These are phyloP conservation scores for Drosophila paramelanica DNA, from an alignment of 2,888 invertebrate genomes.

Conservation along the genomic window DNA sequence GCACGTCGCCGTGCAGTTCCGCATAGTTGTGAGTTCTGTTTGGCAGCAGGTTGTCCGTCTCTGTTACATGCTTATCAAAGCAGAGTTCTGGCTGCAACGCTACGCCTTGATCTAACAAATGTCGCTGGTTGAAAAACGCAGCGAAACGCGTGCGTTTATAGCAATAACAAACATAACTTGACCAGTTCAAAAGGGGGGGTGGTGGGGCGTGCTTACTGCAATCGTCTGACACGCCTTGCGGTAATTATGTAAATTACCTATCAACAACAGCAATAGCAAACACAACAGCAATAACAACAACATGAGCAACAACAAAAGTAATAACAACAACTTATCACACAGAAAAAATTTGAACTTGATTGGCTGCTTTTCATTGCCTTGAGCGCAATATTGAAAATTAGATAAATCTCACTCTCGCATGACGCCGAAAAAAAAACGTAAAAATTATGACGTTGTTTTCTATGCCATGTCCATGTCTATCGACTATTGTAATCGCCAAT, in stretches of 20 bases:
- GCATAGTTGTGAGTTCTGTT: slow-evolving; percentile 44
- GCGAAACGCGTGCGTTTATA: not conserved
- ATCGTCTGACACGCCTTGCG: slow-evolving; percentile 58
- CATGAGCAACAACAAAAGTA: slow-evolving; percentile 21
- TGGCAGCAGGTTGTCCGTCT: slow-evolving; percentile 18
- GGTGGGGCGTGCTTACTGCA: slow-evolving; percentile 20
- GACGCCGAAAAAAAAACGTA: slow-evolving; percentile 11
- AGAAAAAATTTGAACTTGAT: slow-evolving; percentile 40
- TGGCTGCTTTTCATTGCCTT: slow-evolving; percentile 51
- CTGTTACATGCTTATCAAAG: slow-evolving; percentile 3
- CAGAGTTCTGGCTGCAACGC: slow-evolving; percentile 13
- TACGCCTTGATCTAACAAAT: slow-evolving; percentile 27
- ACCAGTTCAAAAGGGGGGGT: slow-evolving; percentile 18
- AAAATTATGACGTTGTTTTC: slow-evolving; percentile 53
- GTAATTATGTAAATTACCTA: slow-evolving; percentile 73
- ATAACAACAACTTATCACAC: slow-evolving; percentile 58
- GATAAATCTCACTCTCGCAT: slow-evolving; percentile 62
- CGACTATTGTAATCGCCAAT: slow-evolving; percentile 49
- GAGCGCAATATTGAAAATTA: slow-evolving; percentile 49
- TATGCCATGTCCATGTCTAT: slow-evolving; percentile 50
- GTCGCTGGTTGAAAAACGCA: slow-evolving; percentile 20
- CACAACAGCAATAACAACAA: slow-evolving; percentile 34
- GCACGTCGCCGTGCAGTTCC: slow-evolving; percentile 50
- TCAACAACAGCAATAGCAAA: slow-evolving; percentile 50
- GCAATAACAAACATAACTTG: slow-evolving; percentile 16